Evolutionary conservation across 2,113 vertebrate species (phyloP).

Genomic region (Pipra filicauda): DNA sequence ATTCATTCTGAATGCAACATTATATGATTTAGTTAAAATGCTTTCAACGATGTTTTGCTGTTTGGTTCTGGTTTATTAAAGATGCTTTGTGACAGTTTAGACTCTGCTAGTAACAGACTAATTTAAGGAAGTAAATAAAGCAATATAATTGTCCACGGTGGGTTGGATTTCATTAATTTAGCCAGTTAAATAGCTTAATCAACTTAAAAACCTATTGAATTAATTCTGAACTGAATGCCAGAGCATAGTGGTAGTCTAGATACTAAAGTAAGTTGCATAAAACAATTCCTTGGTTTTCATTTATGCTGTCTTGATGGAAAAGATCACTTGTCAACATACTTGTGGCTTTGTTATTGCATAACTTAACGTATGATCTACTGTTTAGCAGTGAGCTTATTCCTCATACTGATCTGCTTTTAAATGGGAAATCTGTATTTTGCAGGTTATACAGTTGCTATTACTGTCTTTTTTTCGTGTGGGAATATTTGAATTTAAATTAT

Average conservation of each 20-base stretch:
- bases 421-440: not conserved
- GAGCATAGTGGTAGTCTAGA: not conserved
- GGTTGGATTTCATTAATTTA: not conserved
- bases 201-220: not conserved
- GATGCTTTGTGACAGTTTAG: not conserved
- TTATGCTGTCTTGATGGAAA: not conserved
- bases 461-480: not conserved
- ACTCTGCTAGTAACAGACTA: not conserved
- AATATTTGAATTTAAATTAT: not conserved
- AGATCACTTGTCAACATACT: not conserved
- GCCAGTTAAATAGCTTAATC: not conserved
- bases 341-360: not conserved
- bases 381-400: not conserved
- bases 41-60: not conserved
- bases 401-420: not conserved
- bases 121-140: not conserved
- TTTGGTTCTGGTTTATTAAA: not conserved
- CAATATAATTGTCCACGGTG: not conserved
- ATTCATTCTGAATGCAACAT: not conserved
- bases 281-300: not conserved
- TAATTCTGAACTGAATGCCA: not conserved
- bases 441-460: not conserved
- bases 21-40: not conserved
- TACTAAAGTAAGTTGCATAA: not conserved
- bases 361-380: not conserved